phyloP scores from a whole-genome alignment of 2,797 vertebrate genomes.

The Silurus aristotelis region DNA sequence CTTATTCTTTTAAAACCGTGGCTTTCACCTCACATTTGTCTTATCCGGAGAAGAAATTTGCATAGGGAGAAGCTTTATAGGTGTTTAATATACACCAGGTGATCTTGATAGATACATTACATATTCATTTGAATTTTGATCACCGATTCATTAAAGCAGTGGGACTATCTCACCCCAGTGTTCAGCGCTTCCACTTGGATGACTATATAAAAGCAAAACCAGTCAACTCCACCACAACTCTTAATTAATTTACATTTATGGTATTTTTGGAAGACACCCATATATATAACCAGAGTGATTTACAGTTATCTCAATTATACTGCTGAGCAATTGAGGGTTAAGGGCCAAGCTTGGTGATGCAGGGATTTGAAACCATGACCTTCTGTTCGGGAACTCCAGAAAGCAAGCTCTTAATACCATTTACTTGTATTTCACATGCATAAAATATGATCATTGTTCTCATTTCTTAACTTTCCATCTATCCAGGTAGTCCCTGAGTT shows the following conservation, averaged over 20 bases:
- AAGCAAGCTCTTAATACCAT: not conserved
- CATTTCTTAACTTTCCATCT: not conserved
- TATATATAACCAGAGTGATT: too few species aligned
- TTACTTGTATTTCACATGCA: not conserved
- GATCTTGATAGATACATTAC: not conserved
- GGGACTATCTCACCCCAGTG: not conserved
- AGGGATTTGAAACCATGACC: too few species aligned
- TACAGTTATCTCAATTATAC: too few species aligned
- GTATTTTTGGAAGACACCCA: too few species aligned
- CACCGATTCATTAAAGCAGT: constrained; percentile 5
- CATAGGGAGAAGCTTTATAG: not conserved
- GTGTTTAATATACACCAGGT: not conserved
- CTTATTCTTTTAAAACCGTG: not conserved
- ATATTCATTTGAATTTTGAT: not conserved
- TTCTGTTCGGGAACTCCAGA: too few species aligned
- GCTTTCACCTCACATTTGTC: not conserved
- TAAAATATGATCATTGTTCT: not conserved
- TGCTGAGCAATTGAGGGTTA: too few species aligned
- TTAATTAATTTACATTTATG: too few species aligned
- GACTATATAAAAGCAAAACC: not conserved
- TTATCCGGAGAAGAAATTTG: too few species aligned
- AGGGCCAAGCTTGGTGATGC: too few species aligned
- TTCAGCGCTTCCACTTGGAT: not conserved
- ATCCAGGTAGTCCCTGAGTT: too few species aligned
- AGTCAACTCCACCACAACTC: not conserved